Conservation (phyloP, 2,888 invertebrate species). For the Mellilla xanthometata region DNA sequence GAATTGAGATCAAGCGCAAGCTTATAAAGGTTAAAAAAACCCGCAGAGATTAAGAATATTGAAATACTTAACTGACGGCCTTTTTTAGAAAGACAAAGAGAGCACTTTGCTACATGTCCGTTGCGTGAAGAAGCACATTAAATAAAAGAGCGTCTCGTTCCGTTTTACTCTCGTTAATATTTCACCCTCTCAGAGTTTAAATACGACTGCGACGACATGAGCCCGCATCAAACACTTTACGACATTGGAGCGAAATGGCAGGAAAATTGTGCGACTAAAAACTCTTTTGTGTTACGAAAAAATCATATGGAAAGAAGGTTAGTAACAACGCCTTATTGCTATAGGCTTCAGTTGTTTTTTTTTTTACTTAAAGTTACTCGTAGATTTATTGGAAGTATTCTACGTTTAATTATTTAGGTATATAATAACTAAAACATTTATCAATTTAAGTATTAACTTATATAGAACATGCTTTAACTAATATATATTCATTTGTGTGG, state of each 20-base stretch:
- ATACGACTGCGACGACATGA: not conserved
- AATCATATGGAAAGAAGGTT: no score
- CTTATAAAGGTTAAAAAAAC: no score
- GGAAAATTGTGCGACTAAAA: not conserved
- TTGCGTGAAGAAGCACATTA: slow-evolving; percentile 15
- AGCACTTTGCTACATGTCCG: slow-evolving; percentile 1
- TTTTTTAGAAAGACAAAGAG: slow-evolving; percentile 1
- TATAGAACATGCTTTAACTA: no score
- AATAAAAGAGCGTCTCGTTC: slow-evolving; percentile 6
- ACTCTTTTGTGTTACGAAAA: not conserved
- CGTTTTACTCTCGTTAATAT: slow-evolving; percentile 7
- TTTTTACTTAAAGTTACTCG: no score
- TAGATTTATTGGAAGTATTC: no score
- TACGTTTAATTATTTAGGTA: no score
- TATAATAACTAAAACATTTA: no score
- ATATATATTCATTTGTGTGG: no score
- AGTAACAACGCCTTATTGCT: no score
- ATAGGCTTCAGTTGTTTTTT: no score
- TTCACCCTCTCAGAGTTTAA: slow-evolving; percentile 4
- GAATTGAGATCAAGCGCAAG: no score
- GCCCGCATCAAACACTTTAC: not conserved
- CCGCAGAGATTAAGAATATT: not conserved
- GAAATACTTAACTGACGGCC: not conserved
- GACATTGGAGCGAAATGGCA: not conserved
- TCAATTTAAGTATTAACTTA: no score